Evolutionary conservation across 2,888 invertebrate species (phyloP).

Genomic region (Epicampocera succincta): DNA sequence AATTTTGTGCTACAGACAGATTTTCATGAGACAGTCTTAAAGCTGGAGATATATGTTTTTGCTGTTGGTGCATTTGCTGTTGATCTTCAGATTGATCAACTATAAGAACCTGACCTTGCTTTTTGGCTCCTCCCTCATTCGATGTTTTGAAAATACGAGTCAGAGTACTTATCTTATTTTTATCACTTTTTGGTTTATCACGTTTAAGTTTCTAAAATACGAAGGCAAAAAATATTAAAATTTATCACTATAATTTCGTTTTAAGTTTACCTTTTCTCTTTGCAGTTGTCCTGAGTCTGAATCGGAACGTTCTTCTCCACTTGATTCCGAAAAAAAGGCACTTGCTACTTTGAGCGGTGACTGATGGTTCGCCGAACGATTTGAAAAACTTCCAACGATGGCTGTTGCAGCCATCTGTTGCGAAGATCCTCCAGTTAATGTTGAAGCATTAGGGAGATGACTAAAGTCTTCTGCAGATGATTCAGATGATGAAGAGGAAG

Average conservation of each 20-base stretch:
- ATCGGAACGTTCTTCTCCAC: conserved; percentile 73
- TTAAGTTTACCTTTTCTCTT: conserved; percentile 66
- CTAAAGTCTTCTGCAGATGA: conserved; percentile 69
- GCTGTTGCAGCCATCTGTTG: conserved; percentile 40
- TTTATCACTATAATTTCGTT: not conserved
- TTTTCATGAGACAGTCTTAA: conserved; percentile 74
- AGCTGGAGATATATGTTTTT: conserved; percentile 71
- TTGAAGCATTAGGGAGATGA: conserved; percentile 64
- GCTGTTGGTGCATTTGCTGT: conserved; percentile 78
- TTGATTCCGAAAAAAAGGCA: conserved; percentile 70
- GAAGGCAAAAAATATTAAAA: conserved; percentile 3
- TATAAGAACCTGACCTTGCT: conserved; percentile 88
- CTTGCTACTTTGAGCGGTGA: conserved; percentile 72
- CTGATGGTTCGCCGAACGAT: conserved; percentile 71
- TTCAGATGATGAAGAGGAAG: conserved; percentile 73
- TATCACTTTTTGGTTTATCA: conserved; percentile 83
- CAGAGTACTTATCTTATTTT: conserved; percentile 87
- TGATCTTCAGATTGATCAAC: conserved; percentile 84
- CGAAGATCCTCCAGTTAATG: conserved; percentile 43
- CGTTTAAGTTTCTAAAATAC: conserved; percentile 74
- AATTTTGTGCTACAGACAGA: conserved; percentile 60
- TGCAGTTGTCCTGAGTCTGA: conserved; percentile 58
- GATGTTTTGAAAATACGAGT: conserved; percentile 86
- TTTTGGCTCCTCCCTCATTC: conserved; percentile 88
- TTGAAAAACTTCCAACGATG: conserved; percentile 62